Evolutionary conservation across 2,113 vertebrate species (phyloP), one percentile per base, ranked within the genome.

Genomic region (Ptyas mucosa): DNA sequence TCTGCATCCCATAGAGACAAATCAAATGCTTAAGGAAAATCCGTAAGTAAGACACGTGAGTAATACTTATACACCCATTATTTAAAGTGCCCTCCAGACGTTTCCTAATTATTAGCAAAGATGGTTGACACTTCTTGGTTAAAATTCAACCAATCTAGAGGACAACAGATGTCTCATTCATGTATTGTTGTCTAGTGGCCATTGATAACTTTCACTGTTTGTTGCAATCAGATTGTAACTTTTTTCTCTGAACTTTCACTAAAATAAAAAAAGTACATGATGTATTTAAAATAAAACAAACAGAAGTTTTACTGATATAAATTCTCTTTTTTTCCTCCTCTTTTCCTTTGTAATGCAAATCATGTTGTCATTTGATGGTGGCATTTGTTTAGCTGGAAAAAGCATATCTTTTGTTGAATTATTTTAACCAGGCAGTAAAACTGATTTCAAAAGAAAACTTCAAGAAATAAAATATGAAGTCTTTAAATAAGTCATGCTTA

Each of bases 361-460:
- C 64, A 94, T 94, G 91, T 46, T 91, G 18, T 61, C 92, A 75
- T 95, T 93, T 94, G 85, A 91, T 92, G 85, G 86, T 93, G 94
- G 95, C 94, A 90, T 54, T 85, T 96, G 94, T 88, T 93, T 95
- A 94, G 90, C 69, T 94, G 34, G 43, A 91, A 95, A 94, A 95
- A 29, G 94, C 52, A 12, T 95, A 69, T 94, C 91, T 95, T 93
- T 89, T n/a, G 43, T 92, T 95, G 95, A 97, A 93, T 94, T 96
- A 96, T 95, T 96, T 89, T 94, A 93, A 94, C 91, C 94, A 93
- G 92, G 95, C 93, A 95, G 95, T 94, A 96, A 95, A 96, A 96
- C 93, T 90, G 0, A 94, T 95, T 94, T 95, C 91, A 95, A 92
- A 55, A 46, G 39, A 93, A 87, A 94, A 95, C 34, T 94, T 89